Conservation (phyloP, 2,113 vertebrate species). For the Amphiprion percula region DNA sequence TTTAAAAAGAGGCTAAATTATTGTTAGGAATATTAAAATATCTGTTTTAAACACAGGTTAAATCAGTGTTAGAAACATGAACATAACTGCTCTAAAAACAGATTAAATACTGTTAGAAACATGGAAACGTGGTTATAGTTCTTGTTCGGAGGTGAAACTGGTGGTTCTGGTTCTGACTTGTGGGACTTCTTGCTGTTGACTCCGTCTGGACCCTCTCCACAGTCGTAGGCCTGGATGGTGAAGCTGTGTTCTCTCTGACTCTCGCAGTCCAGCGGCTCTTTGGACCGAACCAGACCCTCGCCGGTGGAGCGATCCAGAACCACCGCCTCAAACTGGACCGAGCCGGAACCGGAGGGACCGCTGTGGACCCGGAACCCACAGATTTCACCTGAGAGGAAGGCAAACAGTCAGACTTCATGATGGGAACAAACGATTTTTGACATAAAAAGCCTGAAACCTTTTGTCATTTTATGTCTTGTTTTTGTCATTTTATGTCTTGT, state of each 20-base stretch:
- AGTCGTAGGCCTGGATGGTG: constrained; percentile 98
- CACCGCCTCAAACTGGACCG: constrained; percentile 96
- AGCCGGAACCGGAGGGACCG: constrained; percentile 86
- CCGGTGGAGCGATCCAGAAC: constrained; percentile 97
- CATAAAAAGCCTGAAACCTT: too few species aligned
- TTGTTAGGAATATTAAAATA: too few species aligned
- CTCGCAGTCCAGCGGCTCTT: constrained; percentile 96
- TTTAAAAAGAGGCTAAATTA: background rate
- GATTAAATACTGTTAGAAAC: too few species aligned
- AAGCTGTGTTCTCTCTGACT: constrained; percentile 97
- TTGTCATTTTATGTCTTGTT: too few species aligned
- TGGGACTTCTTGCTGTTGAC: constrained; percentile 99
- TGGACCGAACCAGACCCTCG: constrained; percentile 96
- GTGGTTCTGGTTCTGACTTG: constrained; percentile 87
- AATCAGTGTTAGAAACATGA: too few species aligned
- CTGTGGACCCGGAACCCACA: constrained; percentile 96
- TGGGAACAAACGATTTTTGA: too few species aligned
- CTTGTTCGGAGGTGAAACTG: background rate
- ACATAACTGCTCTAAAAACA: too few species aligned
- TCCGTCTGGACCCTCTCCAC: constrained; percentile 95
- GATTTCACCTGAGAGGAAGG: constrained; percentile 90
- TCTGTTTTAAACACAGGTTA: too few species aligned
- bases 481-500: too few species aligned
- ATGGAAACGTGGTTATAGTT: too few species aligned
- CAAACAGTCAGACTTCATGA: too few species aligned